These are phyloP conservation scores for Julus scandinavius DNA, from an alignment of 2,888 invertebrate genomes.

Conservation along the genomic window DNA sequence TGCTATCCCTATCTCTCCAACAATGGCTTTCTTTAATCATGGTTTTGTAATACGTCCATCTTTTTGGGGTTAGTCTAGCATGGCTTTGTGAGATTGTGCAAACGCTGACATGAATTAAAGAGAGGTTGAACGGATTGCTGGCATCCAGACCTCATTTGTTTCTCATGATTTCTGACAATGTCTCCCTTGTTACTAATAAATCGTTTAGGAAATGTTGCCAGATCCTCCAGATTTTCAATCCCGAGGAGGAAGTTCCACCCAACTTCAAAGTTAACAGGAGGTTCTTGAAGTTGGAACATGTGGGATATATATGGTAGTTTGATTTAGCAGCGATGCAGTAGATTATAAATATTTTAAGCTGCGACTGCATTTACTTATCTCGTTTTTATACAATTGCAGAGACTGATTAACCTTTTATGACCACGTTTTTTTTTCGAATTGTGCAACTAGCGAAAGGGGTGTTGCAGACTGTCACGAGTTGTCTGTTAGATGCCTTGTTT, in stretches of 20 bases:
- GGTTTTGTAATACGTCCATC: background rate
- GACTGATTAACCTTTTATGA: background rate
- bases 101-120: background rate
- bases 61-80: background rate
- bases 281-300: no score
- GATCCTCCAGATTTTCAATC: constrained; percentile 1
- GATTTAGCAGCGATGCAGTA: background rate
- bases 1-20: background rate
- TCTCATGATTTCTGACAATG: constrained; percentile 5
- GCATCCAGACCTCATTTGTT: constrained; percentile 5
- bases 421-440: background rate
- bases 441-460: background rate
- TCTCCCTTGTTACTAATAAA: background rate
- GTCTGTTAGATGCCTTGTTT: background rate
- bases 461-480: background rate
- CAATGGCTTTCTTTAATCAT: background rate
- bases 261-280: background rate
- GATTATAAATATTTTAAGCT: background rate
- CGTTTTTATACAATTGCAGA: background rate
- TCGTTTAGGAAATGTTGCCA: background rate
- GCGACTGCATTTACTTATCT: background rate
- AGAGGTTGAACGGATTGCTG: background rate
- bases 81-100: background rate
- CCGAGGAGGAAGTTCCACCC: background rate
- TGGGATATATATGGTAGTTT: background rate